Percentiles rank a stretch among this genome's conserved stretches.
Conservation (phyloP, 2,888 invertebrate species). For the Thecophora atra region DNA sequence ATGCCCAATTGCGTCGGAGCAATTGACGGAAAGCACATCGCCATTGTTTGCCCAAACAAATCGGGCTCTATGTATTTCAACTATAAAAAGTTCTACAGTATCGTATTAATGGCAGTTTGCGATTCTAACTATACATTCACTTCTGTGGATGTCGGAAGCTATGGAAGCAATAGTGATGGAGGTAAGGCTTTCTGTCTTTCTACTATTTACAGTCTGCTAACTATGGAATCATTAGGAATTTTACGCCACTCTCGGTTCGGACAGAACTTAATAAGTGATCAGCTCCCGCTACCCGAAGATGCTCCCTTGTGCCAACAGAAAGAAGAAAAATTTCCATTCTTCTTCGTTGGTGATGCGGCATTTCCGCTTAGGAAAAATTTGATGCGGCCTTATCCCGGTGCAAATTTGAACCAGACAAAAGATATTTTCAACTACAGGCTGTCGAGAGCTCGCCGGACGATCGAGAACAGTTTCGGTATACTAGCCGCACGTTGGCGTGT, state of each 20-base stretch:
- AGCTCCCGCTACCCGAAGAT: constrained; percentile 3
- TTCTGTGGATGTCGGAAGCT: not conserved
- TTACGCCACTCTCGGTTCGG: not conserved
- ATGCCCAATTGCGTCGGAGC: not conserved
- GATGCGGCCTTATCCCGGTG: constrained; percentile 29
- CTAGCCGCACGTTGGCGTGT: constrained; percentile 30
- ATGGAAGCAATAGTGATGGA: constrained; percentile 7
- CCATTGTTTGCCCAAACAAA: not conserved
- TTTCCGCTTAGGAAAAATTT: constrained; percentile 33
- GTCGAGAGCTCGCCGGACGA: constrained; percentile 11
- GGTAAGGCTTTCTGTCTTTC: not conserved
- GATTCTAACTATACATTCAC: not conserved
- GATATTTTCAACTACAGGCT: constrained; percentile 22
- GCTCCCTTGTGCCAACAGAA: not conserved
- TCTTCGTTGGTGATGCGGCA: constrained; percentile 27
- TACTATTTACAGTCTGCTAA: not conserved
- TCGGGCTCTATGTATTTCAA: constrained; percentile 50
- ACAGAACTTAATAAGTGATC: not conserved
- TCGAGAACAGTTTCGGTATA: constrained; percentile 31
- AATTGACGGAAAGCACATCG: not conserved
- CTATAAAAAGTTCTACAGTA: constrained; percentile 54
- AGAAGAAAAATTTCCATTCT: constrained; percentile 14
- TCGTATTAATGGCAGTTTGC: constrained; percentile 45
- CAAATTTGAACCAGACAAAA: not conserved
- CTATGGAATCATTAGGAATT: not conserved